Base-by-base conservation (phyloP, 1,140 invertebrate genomes). In the Leptoteleia sp. region DNA sequence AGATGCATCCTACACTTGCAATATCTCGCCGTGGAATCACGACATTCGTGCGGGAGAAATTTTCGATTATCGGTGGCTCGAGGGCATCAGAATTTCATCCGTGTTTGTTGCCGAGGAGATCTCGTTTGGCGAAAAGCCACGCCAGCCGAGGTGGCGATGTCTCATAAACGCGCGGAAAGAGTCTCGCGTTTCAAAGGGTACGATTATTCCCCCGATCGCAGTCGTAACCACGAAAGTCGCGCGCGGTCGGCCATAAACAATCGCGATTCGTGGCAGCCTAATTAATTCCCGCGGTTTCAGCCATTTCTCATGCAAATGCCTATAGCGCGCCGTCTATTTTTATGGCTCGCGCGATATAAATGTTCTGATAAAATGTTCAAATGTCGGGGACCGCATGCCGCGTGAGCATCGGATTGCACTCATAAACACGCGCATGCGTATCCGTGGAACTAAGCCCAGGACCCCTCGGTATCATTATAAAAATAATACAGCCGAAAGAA, bases 281-380 rank as follows among this genome's bases (percentile, higher is more conserved):
- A 87, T 85, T 86, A 87, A 87, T 87, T 84, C 81, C 76, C 73
- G 61, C 67, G 79, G 84, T 85, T 81, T 80, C 77, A 71, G 45
- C 76, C 71, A 76, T 81, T 84, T 85, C 76, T 55, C 80, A 86
- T 86, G 85, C 84, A 85, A 83, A 81, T 76, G 59, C 62, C 59
- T 64, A 73, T 45, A 76, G 25, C 40, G 33, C 38, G 64, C 52
- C 55, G 67, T 54, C 72, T 80, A 80, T 84, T 79, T 86, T 84
- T 86, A 85, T 81, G 80, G 70, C 57, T 81, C 71, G 62, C 48
- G 72, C 79, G 81, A 81, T 83, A 87, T 84, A 87, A 85, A 85
- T 83, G 84, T 84, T 86, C 83, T 83, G 84, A 86, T 87, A 85
- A 85, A 85, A 83, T 64, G 76, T 82, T 83, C 71, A 82, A 84